Conservation (phyloP, 2,797 vertebrate genomes). For the Dermochelys coriacea region DNA sequence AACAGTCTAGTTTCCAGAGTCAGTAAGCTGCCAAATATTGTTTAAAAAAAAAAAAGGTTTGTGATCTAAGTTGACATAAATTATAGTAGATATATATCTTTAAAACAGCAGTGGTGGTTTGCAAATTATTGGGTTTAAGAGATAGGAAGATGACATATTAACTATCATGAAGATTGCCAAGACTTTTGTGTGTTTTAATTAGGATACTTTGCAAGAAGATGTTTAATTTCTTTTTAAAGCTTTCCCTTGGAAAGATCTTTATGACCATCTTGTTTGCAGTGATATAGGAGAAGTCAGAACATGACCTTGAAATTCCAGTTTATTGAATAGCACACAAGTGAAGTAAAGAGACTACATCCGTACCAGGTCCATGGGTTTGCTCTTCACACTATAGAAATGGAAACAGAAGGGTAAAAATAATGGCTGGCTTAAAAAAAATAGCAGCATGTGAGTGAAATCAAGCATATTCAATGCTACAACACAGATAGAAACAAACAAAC, state of each 20-base stretch:
- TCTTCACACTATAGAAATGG: not conserved
- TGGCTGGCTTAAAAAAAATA: constrained; percentile 26
- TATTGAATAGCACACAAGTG: not conserved
- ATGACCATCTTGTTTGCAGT: not conserved
- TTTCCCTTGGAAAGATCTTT: constrained; percentile 16
- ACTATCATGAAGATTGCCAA: constrained; percentile 44
- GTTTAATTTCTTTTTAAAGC: constrained; percentile 41
- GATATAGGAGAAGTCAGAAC: not conserved
- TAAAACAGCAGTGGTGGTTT: constrained; percentile 68
- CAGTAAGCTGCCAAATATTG: constrained; percentile 76
- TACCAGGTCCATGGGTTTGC: constrained; percentile 13
- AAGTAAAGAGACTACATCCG: not conserved
- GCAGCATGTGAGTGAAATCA: constrained; percentile 28
- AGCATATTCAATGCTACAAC: not conserved
- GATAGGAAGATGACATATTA: constrained; percentile 71
- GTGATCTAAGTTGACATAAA: constrained; percentile 79
- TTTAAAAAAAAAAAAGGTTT: constrained; percentile 27
- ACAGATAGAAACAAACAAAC: constrained; percentile 14
- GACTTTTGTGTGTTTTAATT: constrained; percentile 14
- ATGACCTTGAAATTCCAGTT: constrained; percentile 30
- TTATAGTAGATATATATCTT: constrained; percentile 77
- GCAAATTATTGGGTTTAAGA: constrained; percentile 71
- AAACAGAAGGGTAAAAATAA: constrained; percentile 43
- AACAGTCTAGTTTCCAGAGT: constrained; percentile 82
- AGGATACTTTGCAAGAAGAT: not conserved